Evolutionary conservation across 1,140 invertebrate genomes (phyloP).

Genomic region (Aphaenogaster floridana): DNA sequence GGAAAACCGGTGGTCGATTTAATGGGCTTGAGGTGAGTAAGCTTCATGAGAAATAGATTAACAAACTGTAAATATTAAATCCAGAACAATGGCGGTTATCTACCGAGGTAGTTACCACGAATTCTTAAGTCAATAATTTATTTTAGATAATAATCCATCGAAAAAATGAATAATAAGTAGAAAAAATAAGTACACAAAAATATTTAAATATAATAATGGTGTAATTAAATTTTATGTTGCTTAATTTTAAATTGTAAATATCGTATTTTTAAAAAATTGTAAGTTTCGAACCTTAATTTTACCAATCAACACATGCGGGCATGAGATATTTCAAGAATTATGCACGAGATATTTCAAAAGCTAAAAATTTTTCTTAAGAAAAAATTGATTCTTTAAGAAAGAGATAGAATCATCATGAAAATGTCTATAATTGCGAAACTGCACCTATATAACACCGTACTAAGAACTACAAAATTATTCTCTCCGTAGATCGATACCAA

Average conservation of each 20-base stretch:
- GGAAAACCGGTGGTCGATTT: not conserved
- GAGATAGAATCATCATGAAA: not conserved
- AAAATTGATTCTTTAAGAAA: not conserved
- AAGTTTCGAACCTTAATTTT: slow-evolving; percentile 3
- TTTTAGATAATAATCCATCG: not conserved
- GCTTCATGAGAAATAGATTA: not conserved
- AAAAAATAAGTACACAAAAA: not conserved
- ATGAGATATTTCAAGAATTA: not conserved
- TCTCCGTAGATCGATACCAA: slow-evolving; percentile 24
- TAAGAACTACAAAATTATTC: slow-evolving; percentile 36
- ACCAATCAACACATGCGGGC: not conserved
- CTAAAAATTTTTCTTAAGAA: not conserved
- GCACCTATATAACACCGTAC: not conserved
- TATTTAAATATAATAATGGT: not conserved
- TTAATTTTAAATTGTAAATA: not conserved
- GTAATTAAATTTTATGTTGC: not conserved
- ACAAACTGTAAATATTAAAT: not conserved
- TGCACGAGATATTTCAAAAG: not conserved
- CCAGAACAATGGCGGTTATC: not conserved
- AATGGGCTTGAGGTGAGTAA: not conserved
- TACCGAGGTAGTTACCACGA: not conserved
- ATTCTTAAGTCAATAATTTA: not conserved
- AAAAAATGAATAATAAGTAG: not conserved
- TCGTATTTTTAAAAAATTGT: not conserved
- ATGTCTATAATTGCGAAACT: not conserved